Percentiles rank a stretch among this genome's conserved stretches.
These are phyloP conservation scores for Pyrochroa serraticornis DNA, from an alignment of 2,888 invertebrate species.

Conservation along the genomic window DNA sequence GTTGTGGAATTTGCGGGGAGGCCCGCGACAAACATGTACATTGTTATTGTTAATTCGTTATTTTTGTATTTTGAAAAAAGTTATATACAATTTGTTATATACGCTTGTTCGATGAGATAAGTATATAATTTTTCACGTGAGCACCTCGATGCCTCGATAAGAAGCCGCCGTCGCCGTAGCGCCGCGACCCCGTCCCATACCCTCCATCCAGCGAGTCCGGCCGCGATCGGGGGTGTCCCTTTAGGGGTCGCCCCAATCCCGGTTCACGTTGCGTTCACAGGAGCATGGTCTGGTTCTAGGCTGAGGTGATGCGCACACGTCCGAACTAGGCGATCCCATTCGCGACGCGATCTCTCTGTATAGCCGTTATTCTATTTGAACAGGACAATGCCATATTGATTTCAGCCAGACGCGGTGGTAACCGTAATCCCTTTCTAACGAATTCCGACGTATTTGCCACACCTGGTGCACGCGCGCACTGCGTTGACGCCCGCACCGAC, in stretches of 20 bases:
- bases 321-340: constrained; percentile 57
- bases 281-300: constrained; percentile 49
- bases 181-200: constrained; percentile 33
- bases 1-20: constrained; percentile 9
- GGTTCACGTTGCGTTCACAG: constrained; percentile 51
- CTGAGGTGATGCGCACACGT: constrained; percentile 47
- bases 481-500: too few species aligned
- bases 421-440: constrained; percentile 2
- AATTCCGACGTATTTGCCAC: constrained; percentile 16
- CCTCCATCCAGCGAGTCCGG: constrained; percentile 46
- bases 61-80: constrained; percentile 54
- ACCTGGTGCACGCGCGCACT: constrained; percentile 5
- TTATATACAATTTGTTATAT: constrained; percentile 47
- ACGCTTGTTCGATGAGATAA: constrained; percentile 46
- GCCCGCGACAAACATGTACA: constrained; percentile 33
- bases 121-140: constrained; percentile 52
- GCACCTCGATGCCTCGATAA: constrained; percentile 54
- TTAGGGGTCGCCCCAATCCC: not conserved
- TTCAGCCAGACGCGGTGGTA: constrained; percentile 1
- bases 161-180: constrained; percentile 33
- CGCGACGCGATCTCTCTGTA: constrained; percentile 41
- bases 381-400: constrained; percentile 30
- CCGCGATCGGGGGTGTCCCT: constrained; percentile 11
- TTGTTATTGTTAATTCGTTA: constrained; percentile 56
- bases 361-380: constrained; percentile 23